Evolutionary conservation across 1,140 invertebrate genomes (phyloP), one percentile per base, ranked within the genome.

Genomic region (Macrotrachela quadricornifera): DNA sequence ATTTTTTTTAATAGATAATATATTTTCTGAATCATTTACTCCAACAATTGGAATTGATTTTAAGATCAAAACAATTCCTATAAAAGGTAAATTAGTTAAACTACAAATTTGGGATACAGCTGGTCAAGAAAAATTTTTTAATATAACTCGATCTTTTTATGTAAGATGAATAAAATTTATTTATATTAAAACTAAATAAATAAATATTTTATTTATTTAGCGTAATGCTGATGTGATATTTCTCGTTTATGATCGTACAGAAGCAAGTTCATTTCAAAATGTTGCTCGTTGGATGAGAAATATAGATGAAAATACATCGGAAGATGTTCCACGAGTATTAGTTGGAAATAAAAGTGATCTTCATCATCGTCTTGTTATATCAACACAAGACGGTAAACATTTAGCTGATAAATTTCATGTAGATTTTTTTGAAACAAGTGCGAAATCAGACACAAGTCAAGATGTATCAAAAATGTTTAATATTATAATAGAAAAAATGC

Each of bases 1-100:
- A 4, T 8, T 30, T 30, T 4, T 30, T 30, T 30, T 4, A 4
- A 30, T 30, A 30, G 86, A 91, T 72, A 85, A 91, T 73, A 83
- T 84, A 51, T 42, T 42, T 42, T 6, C 3, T 42, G 40, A 42
- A 42, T 42, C 40, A 14, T 42, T 42, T 6, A 10, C 15, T 6
- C 13, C 40, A 13, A 42, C 40, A 15, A 42, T 42, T 42, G 40
- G 40, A 6, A 42, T 42, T 15, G 40, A 42, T 42, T 42, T 42
- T 42, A 42, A 42, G 10, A 42, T 42, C 1, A 42, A 42, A 42
- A 42, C 12, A 13, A 42, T 42, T 42, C 4, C 40, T 13, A 15
- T 15, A 42, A 42, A 10, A 42, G 40, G 10, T 42, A 42, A 11
- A 14, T 10, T 4, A 15, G 10, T 42, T 11, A 3, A 42, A 1